Evolutionary conservation across 2,888 invertebrate species (phyloP), one percentile per base, ranked within the genome.

Genomic region (Cheilosia vulpina): DNA sequence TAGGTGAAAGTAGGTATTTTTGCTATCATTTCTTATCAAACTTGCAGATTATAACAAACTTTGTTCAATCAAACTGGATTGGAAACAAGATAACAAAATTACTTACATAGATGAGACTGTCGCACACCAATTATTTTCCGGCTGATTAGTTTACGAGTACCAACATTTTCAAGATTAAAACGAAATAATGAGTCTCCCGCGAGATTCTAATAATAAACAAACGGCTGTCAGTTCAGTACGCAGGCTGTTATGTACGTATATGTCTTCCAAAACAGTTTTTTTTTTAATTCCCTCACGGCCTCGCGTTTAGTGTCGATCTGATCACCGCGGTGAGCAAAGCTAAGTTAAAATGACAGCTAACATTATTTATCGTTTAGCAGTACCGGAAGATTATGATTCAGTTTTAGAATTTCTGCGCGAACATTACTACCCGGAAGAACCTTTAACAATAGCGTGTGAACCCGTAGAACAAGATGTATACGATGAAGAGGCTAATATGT

Each of bases 401-500:
- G 69, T 91, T 3, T 81, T 91, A 45, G 62, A 89, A 11, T 91
- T 91, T 43, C 87, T 92, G 2, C 89, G 88, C 13, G 52, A 52
- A 4, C 88, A 91, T 73, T 92, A 90, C 63, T 92, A 91, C 50
- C 88, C 66, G 0, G 91, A 92, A 41, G 92, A 92, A 55, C 91
- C 92, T 2, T 72, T 91, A 2, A 91, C 90, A 3, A 71, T 81
- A 1, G 90, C 90, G 31, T 89, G 87, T 34, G 87, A 87, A 11
- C 91, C 91, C 0, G 87, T 87, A 4, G 88, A 89, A 19, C 90
- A 89, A 2, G 89, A 89, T 6, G 76, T 81, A 3, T 89, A 87
- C 13, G 92, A 92, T 85, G 88, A 89, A 50, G 82, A 88, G 2
- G 91, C 89, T 38, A 87, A 88, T 62, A 88, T 90, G 58, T 89